Evolutionary conservation across 2,113 vertebrate species (phyloP), one percentile per base, ranked within the genome.

Genomic region (Lycocorax pyrrhopterus): DNA sequence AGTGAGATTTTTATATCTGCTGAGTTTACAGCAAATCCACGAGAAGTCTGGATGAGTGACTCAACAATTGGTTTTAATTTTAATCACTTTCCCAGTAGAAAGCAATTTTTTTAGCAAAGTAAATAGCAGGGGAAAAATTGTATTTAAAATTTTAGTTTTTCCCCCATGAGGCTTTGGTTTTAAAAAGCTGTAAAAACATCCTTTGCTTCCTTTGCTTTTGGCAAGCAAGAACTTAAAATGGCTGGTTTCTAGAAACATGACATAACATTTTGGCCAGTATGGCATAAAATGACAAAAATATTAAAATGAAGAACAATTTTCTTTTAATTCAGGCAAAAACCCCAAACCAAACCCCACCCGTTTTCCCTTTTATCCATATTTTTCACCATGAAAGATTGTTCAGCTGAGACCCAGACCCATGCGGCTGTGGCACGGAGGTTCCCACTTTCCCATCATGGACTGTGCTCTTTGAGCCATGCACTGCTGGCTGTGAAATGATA

Each of bases 141-240:
- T 46, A 60, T 51, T 72, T 44, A 37, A 89, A 91, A 74, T 71
- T 32, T 87, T 74, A 7, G 19, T 60, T 86, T 93, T 93, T 71
- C 63, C 35, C 63, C 20, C 41, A 27, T 25, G 77, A 91, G 63
- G 43, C 39, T 84, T 87, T 55, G 43, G 64, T 75, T 95, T 81
- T 30, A 67, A 41, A 89, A 84, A 75, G 74, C 74, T 87, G 71
- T 78, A 87, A 80, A 94, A 89, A n/a, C 56, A 87, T 52, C 23
- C 26, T 62, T 91, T 93, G 7, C 49, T 84, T 93, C 85, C 73
- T 71, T 66, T 62, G 37, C 22, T 91, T 91, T 93, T 95, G 80
- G 80, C 73, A 96, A 78, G 37, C 18, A 64, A 58, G 64, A 20
- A 30, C 37, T 87, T 58, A 51, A 84, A 89, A 94, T 43, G 87